Conservation (phyloP, 2,797 vertebrate genomes). For the Liasis olivaceus region DNA sequence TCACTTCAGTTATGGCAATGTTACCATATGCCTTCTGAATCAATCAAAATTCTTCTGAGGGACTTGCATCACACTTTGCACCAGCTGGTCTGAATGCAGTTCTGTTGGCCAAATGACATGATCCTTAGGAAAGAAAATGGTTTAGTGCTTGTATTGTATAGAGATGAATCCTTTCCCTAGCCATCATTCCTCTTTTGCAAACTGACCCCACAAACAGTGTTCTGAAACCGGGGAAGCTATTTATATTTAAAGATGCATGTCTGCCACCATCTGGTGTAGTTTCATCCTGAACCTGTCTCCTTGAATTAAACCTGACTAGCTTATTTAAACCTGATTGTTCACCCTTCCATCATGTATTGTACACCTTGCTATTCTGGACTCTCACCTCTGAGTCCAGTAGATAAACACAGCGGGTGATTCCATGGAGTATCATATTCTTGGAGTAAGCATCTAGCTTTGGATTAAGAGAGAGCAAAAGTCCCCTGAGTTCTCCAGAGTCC, state of each 20-base stretch:
- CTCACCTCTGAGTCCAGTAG: slow-evolving; percentile 68
- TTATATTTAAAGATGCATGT: not conserved
- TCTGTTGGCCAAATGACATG: no score
- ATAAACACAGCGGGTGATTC: slow-evolving; percentile 66
- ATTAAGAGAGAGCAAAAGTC: slow-evolving; percentile 59
- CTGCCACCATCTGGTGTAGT: not conserved
- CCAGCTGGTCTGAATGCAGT: not conserved
- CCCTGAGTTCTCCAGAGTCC: slow-evolving; percentile 62
- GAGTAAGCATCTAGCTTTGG: slow-evolving; percentile 56
- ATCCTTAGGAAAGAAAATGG: not conserved
- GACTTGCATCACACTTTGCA: not conserved
- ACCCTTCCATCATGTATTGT: not conserved
- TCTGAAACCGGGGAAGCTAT: not conserved
- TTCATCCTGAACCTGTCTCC: not conserved
- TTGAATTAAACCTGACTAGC: not conserved
- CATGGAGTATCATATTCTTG: slow-evolving; percentile 66
- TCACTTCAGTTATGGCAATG: not conserved
- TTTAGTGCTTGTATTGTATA: not conserved
- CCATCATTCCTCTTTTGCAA: no score
- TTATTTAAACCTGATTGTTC: not conserved
- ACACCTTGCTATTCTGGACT: not conserved
- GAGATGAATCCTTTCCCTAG: no score
- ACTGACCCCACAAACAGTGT: not conserved
- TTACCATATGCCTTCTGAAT: not conserved
- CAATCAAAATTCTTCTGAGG: not conserved